Base-by-base conservation (phyloP, 2,113 vertebrate genomes). In the Cryptotis parvus region DNA sequence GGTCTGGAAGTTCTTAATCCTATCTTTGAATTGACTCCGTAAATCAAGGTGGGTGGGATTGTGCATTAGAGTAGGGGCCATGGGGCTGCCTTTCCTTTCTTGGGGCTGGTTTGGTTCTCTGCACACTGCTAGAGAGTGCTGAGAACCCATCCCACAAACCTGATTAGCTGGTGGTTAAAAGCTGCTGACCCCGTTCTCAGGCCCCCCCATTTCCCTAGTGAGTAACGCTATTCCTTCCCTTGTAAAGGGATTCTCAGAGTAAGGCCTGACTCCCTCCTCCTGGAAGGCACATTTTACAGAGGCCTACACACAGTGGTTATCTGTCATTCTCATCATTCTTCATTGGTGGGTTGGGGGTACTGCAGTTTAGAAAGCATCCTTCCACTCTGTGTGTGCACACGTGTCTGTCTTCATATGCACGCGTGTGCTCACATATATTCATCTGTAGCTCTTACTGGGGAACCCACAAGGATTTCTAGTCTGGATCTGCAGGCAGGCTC, bases 381-480 rank as follows among this genome's bases (percentile, higher is more conserved):
- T 66, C 4, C 9, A 20, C 1, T 61, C 1, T 37, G 4, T 12
- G 27, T 68, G 27, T 49, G 9, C 45, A 49, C 14, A 49, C 14
- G 14, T 20, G 52, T 0, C 55, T 58, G 20, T 24, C 55, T 58
- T 18, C 20, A 24, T 58, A 24, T 20, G 24, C 20, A 24, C 2
- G 1, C 27, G 6, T 15, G 14, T 6, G 52, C 9, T 26, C 6
- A 4, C 27, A 12, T 12, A 27, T 9, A 14, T 39, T n/a, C 77
- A 35, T 74, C 58, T 85, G 35, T 27, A 77, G 35, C 58, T 83
- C 58, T 24, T 69, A 77, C 49, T n/a, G 82, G 52, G 86, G 66
- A 83, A 65, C 10, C 16, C 27, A 37, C 84, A 84, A 72, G 37
- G 85, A 6, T 22, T 72, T 66, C 37, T 33, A 80, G 24, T 87